Conservation (phyloP, 2,888 invertebrate species). For the Tenthredo livida region DNA sequence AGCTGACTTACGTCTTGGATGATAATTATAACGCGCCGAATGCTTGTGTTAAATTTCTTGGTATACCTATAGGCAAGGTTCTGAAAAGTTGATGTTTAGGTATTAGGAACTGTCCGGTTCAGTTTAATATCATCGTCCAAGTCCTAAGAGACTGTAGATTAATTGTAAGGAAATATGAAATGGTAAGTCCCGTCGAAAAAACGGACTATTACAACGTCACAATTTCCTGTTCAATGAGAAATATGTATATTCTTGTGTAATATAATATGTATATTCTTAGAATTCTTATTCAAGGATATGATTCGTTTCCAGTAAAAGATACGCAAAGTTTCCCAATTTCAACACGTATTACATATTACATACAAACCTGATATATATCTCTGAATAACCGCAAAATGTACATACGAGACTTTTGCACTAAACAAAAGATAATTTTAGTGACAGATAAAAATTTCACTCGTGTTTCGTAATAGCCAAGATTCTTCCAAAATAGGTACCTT, state of each 20-base stretch:
- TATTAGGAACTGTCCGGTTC: background rate
- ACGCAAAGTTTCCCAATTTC: background rate
- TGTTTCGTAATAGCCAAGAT: background rate
- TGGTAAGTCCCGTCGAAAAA: background rate
- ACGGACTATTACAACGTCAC: background rate
- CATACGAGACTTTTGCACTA: background rate
- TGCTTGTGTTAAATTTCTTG: background rate
- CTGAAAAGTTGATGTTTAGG: background rate
- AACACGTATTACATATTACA: background rate
- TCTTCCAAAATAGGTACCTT: background rate
- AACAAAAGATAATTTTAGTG: background rate
- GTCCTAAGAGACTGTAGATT: background rate
- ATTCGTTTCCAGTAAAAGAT: conserved; percentile 22
- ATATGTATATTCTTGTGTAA: background rate
- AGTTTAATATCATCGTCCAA: background rate
- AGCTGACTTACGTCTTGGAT: background rate
- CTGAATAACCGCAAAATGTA: conserved; percentile 13
- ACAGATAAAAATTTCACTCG: background rate
- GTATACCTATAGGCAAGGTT: background rate
- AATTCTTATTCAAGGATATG: conserved; percentile 10
- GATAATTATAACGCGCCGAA: background rate
- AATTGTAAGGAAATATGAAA: background rate
- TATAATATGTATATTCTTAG: background rate
- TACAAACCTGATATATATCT: conserved; percentile 17
- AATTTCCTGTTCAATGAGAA: background rate